Evolutionary conservation across 2,888 invertebrate species (phyloP).

Genomic region (Actias luna): DNA sequence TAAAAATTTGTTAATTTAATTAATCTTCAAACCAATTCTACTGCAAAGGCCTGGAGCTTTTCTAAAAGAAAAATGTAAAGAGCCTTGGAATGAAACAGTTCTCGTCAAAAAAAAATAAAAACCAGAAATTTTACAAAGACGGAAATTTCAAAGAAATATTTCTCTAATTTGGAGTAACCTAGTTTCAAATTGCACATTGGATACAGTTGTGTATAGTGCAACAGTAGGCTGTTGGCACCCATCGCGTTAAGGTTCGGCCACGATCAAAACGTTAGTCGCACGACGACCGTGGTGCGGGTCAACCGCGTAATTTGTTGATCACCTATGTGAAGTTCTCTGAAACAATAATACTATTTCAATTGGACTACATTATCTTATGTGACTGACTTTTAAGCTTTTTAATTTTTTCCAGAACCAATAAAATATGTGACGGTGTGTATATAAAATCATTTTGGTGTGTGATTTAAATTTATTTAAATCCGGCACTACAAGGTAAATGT

Average conservation of each 20-base stretch:
- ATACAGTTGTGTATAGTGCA: constrained; percentile 33
- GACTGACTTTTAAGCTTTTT: neutral
- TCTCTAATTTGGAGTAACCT: constrained; percentile 44
- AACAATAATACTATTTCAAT: neutral
- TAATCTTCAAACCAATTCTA: neutral
- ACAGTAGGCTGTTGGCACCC: constrained; percentile 37
- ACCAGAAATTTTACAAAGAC: neutral
- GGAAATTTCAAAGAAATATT: constrained; percentile 26
- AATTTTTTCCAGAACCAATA: neutral
- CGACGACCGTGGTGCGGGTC: constrained; percentile 47
- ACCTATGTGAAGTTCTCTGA: neutral
- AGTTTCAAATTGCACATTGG: constrained; percentile 43
- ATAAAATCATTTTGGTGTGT: neutral
- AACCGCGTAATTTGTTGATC: neutral
- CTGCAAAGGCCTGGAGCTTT: neutral
- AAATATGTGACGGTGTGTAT: neutral
- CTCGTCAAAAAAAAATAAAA: neutral
- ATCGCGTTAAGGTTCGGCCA: constrained; percentile 35
- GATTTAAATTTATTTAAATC: neutral
- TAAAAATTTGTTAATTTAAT: neutral
- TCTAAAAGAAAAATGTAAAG: neutral
- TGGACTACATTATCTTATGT: neutral
- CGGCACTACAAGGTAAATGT: neutral
- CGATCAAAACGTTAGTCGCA: constrained; percentile 45
- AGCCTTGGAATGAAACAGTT: neutral